Conservation (phyloP, 2,797 vertebrate genomes). For the Buceros bicornis region DNA sequence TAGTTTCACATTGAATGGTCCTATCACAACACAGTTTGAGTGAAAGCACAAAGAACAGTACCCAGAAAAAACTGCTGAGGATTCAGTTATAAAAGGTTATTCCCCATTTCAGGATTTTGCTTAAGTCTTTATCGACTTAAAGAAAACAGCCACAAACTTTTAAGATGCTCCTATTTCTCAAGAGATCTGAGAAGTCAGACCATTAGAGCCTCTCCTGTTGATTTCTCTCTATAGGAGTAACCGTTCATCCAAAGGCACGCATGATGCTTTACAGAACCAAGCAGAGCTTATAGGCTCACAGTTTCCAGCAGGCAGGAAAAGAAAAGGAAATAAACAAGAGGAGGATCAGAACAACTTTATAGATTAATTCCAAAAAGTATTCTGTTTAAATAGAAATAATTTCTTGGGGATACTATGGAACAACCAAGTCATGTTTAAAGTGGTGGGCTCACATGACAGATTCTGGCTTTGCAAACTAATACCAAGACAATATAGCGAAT, state of each 20-base stretch:
- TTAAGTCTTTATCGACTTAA: not conserved
- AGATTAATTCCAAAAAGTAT: not conserved
- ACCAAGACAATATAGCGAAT: not conserved
- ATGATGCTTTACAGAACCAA: not conserved
- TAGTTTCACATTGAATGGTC: not conserved
- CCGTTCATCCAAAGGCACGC: not conserved
- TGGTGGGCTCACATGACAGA: not conserved
- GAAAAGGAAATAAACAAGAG: conserved; percentile 1
- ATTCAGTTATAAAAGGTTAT: not conserved
- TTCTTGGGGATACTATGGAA: not conserved
- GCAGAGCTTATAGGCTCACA: not conserved
- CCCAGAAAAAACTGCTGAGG: not conserved
- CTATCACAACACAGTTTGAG: not conserved
- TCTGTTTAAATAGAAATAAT: not conserved
- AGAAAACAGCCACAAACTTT: not conserved
- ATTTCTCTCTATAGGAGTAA: not conserved
- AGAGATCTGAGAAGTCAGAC: not conserved
- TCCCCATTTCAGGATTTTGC: not conserved
- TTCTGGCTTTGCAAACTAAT: not conserved
- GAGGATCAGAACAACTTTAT: not conserved
- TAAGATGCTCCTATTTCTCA: not conserved
- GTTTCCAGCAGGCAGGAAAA: not conserved
- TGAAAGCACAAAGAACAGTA: not conserved
- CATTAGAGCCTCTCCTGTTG: not conserved
- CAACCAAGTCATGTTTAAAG: not conserved